These are phyloP conservation scores for Rotaria sp. DNA, from an alignment of 2,888 invertebrate genomes.

Conservation along the genomic window DNA sequence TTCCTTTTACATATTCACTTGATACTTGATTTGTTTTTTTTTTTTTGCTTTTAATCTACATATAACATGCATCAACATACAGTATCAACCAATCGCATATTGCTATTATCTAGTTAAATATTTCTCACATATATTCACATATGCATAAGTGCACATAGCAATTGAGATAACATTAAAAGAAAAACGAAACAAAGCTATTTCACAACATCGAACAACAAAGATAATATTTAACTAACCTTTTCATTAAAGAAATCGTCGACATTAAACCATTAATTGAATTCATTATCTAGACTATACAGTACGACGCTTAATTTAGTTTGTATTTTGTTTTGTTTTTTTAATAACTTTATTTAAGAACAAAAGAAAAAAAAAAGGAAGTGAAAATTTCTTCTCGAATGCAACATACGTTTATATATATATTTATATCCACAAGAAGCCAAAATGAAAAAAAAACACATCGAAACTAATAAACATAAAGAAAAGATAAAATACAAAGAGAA, in stretches of 20 bases:
- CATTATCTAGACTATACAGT: neutral
- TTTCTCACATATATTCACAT: neutral
- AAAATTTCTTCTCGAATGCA: neutral
- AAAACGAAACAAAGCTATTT: neutral
- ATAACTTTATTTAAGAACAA: neutral
- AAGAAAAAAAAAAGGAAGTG: neutral
- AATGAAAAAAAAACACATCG: neutral
- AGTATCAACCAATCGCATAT: neutral
- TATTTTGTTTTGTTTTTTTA: neutral
- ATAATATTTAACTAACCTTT: neutral
- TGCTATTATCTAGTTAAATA: neutral
- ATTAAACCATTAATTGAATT: neutral
- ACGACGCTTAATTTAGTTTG: neutral
- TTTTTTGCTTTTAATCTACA: neutral
- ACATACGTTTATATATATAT: neutral
- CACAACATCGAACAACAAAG: neutral
- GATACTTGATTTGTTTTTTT: neutral
- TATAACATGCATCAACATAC: neutral
- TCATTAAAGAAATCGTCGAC: neutral
- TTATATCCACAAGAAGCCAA: neutral
- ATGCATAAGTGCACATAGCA: neutral
- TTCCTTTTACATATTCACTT: neutral
- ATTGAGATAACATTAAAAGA: too few relatives aligned
- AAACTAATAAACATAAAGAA: neutral
- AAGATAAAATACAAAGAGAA: slow-evolving; percentile 13